These are phyloP conservation scores for Caenorhabditis panamensis DNA, from an alignment of 2,888 invertebrate species.

Conservation along the genomic window DNA sequence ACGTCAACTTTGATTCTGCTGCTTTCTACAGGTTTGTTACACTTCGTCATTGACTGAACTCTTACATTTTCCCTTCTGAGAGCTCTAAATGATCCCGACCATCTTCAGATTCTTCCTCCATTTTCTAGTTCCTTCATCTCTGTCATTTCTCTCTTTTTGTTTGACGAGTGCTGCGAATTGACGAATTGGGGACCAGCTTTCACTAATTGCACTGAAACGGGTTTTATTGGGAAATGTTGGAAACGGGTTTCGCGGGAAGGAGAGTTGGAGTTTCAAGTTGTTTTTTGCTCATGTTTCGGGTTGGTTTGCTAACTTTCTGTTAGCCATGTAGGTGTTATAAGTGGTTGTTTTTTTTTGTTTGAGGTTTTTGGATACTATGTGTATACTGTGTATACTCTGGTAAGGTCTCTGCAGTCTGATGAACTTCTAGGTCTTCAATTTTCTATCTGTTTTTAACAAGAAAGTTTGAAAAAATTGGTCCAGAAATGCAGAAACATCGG, in stretches of 20 bases:
- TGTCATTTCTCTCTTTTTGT: neutral
- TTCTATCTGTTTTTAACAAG: no score
- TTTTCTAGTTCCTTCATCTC: neutral
- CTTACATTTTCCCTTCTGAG: neutral
- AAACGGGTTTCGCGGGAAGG: neutral
- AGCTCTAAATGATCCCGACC: neutral
- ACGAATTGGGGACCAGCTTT: slow-evolving; percentile 47
- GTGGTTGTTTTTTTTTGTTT: neutral
- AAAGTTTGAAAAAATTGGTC: no score
- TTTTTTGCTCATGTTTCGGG: slow-evolving; percentile 14
- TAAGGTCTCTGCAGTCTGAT: no score
- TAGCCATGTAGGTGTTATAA: no score
- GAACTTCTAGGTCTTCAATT: no score
- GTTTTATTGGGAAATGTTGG: slow-evolving; percentile 37
- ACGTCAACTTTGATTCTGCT: slow-evolving; percentile 29
- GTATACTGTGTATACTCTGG: no score
- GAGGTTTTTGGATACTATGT: neutral
- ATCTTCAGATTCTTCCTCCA: slow-evolving; percentile 3
- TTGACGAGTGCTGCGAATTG: slow-evolving; percentile 9
- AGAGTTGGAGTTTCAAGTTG: neutral
- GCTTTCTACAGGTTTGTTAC: no score
- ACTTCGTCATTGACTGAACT: slow-evolving; percentile 44
- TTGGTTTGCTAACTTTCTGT: neutral
- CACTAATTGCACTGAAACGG: slow-evolving; percentile 47
- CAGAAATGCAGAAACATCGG: no score